Base-by-base conservation (phyloP, 1,140 invertebrate genomes). In the Scaptodrosophila lebanonensis region DNA sequence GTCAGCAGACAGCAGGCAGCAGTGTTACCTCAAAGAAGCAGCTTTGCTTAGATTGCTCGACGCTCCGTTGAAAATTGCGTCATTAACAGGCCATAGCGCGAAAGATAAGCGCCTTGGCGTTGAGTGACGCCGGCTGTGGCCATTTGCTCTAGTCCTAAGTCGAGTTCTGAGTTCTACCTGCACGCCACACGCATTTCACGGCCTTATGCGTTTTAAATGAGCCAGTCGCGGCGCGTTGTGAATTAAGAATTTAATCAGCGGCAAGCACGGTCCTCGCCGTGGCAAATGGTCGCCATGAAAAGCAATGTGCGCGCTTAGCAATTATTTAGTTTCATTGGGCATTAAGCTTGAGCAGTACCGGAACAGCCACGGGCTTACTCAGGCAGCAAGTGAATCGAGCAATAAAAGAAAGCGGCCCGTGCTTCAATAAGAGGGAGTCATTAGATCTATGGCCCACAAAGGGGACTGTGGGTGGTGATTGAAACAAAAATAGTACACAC, bases 1-100 rank as follows among this genome's bases (percentile, higher is more conserved):
- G n/a, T 5, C 32, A n/a, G 12, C 3, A 33, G 32, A 33, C 3
- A 33, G 32, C 32, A 33, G 3, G 8, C 32, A 11, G 8, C n/a
- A n/a, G 12, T 33, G 32, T 3, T 4, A 25, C 3, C 8, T 8
- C 8, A 25, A 25, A 25, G 8, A 25, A 25, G 8, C 3, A 25
- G 22, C 8, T 4, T 4, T 4, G 8, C 22, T 25, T 25, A 59
- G 48, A 51, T 61, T 61, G 49, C 18, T 8, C 22, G 22, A 25
- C 22, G 22, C 22, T 25, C 33, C 60, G 62, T 45, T 77, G 66
- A 70, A 71, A 82, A 82, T 75, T 75, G 52, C 60, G 53, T 75
- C 70, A 84, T 79, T 84, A 84, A 79, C 79, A 84, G 79, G 69
- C 71, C 64, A 79, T 84, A 84, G 54, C 35, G 62, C 39, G 56